Base-by-base conservation (phyloP, 2,797 vertebrate species). In the Muraenolepis orangiensis region DNA sequence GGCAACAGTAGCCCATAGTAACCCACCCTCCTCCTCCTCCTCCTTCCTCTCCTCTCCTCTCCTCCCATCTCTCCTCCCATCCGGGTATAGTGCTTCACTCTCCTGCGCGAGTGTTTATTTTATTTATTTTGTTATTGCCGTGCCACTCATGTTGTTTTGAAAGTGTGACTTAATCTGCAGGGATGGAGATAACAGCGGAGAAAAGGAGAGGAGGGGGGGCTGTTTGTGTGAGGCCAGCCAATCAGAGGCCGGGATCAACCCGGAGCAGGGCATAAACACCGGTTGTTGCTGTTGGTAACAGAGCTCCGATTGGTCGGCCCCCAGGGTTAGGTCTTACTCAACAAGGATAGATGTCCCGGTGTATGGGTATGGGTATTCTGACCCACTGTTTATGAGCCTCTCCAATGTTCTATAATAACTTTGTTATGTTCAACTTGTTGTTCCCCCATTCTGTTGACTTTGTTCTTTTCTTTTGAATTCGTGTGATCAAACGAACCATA, bases 221-320 rank as follows among this genome's bases (percentile, higher is more conserved):
- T 67, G 76, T 74, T 70, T 75, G 73, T 69, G 0, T 14, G 77
- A 79, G 71, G 78, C 68, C 82, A 83, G 83, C 93, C 93, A 92
- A 93, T 93, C 81, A 69, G 77, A 87, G 40, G 6, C 73, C 83
- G 77, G 91, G 85, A 87, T 89, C 76, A 81, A 46, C 68, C 61
- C 20, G 11, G 72, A 71, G 81, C 85, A 77, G 84, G 86, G 85
- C 77, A 74, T 81, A 86, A 91, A 91, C 89, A 90, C 1, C 79
- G 77, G 84, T 64, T 93, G 93, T 93, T 93, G 92, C 93, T 90
- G 93, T 86, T 91, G 91, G 93, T 91, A 94, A 94, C 93, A 94
- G 91, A 75, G 82, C 85, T 89, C 57, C 77, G 87, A 94, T 93
- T 94, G 94, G 94, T 31, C 32, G 83, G 73, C 31, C 7, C n/a